Conservation (phyloP, 1,140 invertebrate species). For the Zaprionus taronus region DNA sequence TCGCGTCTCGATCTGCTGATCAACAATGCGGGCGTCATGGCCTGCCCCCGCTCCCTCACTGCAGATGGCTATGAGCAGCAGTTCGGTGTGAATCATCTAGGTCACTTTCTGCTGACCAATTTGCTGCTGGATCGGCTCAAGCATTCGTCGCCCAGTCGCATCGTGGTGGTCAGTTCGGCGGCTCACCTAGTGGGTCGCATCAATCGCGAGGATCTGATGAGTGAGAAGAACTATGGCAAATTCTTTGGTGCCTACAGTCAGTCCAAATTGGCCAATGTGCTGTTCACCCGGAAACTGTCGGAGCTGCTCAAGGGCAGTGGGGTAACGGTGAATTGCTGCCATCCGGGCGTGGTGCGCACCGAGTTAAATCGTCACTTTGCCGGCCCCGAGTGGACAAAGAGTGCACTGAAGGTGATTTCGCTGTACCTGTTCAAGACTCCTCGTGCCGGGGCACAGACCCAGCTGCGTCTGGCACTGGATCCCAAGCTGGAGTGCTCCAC, state of each 20-base stretch:
- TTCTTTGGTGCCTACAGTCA: constrained; percentile 87
- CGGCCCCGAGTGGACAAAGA: constrained; percentile 59
- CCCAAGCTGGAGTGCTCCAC: constrained; percentile 88
- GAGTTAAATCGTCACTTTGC: constrained; percentile 89
- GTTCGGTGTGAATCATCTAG: constrained; percentile 91
- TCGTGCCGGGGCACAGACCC: constrained; percentile 91
- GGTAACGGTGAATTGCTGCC: constrained; percentile 89
- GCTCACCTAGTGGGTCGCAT: constrained; percentile 86
- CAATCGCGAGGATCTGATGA: constrained; percentile 89
- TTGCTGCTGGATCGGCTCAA: constrained; percentile 88
- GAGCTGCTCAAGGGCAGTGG: constrained; percentile 86
- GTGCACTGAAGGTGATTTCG: constrained; percentile 40
- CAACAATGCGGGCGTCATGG: constrained; percentile 95
- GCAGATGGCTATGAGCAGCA: constrained; percentile 93
- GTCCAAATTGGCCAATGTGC: constrained; percentile 91
- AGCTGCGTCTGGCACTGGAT: constrained; percentile 91
- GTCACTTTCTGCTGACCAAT: constrained; percentile 93
- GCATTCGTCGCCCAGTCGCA: constrained; percentile 86
- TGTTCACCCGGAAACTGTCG: constrained; percentile 89
- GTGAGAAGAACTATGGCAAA: constrained; percentile 87
- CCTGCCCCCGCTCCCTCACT: constrained; percentile 87
- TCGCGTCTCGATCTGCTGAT: constrained; percentile 91
- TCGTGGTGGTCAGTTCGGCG: constrained; percentile 81
- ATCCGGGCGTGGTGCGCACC: constrained; percentile 91
- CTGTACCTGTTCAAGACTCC: constrained; percentile 86